A percentile compares a stretch with the other conserved stretches of the same genome.
Evolutionary conservation across 1,140 invertebrate genomes (phyloP).

Genomic region (Euwallacea fornicatus): DNA sequence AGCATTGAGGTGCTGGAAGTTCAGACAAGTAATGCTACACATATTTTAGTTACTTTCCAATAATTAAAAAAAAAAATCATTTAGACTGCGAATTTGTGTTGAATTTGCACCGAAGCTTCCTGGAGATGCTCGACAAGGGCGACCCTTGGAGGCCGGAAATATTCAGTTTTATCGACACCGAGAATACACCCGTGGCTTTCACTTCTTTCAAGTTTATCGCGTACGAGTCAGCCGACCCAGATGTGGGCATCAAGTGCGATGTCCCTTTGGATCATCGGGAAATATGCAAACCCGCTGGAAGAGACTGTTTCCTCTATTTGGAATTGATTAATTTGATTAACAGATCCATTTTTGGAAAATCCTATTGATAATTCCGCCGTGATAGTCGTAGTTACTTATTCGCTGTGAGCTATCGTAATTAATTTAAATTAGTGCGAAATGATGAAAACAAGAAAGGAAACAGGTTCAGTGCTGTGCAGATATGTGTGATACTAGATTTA

Average conservation of each 20-base stretch:
- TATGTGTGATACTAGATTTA: no score
- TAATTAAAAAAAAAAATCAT: neutral
- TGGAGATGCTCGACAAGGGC: conserved; percentile 55
- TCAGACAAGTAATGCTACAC: conserved; percentile 60
- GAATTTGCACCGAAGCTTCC: conserved; percentile 61
- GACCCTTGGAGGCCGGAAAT: conserved; percentile 58
- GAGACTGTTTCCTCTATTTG: conserved; percentile 66
- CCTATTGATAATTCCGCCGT: neutral
- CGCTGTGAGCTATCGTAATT: no score
- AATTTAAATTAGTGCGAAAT: no score
- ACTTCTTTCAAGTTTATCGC: conserved; percentile 69
- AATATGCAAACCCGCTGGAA: conserved; percentile 70
- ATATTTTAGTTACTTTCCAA: no score
- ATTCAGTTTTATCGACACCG: conserved; percentile 69
- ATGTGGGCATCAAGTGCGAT: conserved; percentile 64
- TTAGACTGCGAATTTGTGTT: conserved; percentile 65
- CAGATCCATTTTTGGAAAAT: conserved; percentile 20
- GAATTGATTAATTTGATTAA: conserved; percentile 63
- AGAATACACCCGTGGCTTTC: conserved; percentile 67
- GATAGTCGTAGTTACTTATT: no score
- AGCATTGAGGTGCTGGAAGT: conserved; percentile 67
- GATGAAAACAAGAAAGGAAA: no score
- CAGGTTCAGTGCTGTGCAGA: no score
- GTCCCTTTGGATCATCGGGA: conserved; percentile 70
- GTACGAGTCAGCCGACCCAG: conserved; percentile 69